phyloP scores from a whole-genome alignment of 1,140 invertebrate species.

The Pachyrhynchus sulphureomaculatus region DNA sequence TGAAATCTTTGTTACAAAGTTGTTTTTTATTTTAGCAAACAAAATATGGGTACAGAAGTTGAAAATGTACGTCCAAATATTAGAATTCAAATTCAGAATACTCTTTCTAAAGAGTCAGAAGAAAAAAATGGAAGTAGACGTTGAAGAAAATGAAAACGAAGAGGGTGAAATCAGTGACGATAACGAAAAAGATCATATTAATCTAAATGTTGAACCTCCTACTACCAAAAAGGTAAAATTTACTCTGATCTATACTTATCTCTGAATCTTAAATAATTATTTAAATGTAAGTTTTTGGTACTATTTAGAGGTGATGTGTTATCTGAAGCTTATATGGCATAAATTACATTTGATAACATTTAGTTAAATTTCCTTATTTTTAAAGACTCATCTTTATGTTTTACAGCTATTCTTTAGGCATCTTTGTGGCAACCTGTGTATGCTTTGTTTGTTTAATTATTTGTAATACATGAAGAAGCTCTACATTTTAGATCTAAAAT shows the following conservation, averaged over 20 bases:
- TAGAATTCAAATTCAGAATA: slow-evolving; percentile 50
- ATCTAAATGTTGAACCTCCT: not conserved
- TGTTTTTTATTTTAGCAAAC: not conserved
- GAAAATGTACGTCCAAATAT: slow-evolving; percentile 46
- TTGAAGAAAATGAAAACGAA: slow-evolving; percentile 52
- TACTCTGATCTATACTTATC: slow-evolving; percentile 1
- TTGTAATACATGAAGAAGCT: no score
- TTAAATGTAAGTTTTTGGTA: no score
- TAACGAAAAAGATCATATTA: slow-evolving; percentile 43
- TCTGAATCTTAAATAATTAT: not conserved
- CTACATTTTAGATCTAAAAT: no score
- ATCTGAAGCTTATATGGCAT: no score
- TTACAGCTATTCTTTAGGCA: no score
- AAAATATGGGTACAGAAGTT: slow-evolving; percentile 19
- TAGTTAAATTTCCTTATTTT: no score
- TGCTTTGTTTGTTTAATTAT: no score
- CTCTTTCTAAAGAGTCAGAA: slow-evolving; percentile 26
- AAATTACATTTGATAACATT: no score
- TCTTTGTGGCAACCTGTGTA: no score
- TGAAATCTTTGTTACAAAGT: no score
- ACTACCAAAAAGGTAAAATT: slow-evolving; percentile 13
- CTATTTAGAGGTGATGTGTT: no score
- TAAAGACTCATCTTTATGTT: no score
- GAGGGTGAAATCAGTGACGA: slow-evolving; percentile 57
- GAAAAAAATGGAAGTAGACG: slow-evolving; percentile 46